These are phyloP conservation scores for Epirrhoe alternata DNA, from an alignment of 2,888 invertebrate species.

Conservation along the genomic window DNA sequence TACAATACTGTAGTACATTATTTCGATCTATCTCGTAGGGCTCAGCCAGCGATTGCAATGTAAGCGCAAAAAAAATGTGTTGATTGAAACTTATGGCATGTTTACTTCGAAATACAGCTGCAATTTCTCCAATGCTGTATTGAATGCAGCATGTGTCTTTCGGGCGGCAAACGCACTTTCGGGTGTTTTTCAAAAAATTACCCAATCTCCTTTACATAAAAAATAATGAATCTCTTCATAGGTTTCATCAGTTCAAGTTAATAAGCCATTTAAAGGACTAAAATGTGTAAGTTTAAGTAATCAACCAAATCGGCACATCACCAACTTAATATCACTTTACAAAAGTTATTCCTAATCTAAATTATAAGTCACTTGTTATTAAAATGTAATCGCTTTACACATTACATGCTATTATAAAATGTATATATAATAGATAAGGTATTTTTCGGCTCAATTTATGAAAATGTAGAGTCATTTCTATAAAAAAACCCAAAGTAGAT, in stretches of 20 bases:
- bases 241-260: conserved; percentile 7
- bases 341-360: conserved; percentile 20
- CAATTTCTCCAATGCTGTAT: no score
- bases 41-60: no score
- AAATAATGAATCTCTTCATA: not conserved
- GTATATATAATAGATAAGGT: conserved; percentile 24
- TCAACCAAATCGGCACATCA: conserved; percentile 25
- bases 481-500: conserved; percentile 11
- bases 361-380: conserved; percentile 22
- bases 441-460: conserved; percentile 40
- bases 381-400: conserved; percentile 31
- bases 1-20: no score
- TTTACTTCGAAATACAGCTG: no score
- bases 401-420: conserved; percentile 23
- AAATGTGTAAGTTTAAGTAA: conserved; percentile 9
- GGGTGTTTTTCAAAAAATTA: no score
- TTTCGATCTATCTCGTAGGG: no score
- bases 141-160: no score
- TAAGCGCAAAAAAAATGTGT: no score
- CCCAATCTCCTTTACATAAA: not conserved
- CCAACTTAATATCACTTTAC: conserved; percentile 25
- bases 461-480: conserved; percentile 29
- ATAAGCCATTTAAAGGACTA: conserved; percentile 6
- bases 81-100: no score
- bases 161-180: no score